A percentile compares a stretch with the other conserved stretches of the same genome.
Evolutionary conservation across 2,113 vertebrate species (phyloP).

Genomic region (Strix aluco): DNA sequence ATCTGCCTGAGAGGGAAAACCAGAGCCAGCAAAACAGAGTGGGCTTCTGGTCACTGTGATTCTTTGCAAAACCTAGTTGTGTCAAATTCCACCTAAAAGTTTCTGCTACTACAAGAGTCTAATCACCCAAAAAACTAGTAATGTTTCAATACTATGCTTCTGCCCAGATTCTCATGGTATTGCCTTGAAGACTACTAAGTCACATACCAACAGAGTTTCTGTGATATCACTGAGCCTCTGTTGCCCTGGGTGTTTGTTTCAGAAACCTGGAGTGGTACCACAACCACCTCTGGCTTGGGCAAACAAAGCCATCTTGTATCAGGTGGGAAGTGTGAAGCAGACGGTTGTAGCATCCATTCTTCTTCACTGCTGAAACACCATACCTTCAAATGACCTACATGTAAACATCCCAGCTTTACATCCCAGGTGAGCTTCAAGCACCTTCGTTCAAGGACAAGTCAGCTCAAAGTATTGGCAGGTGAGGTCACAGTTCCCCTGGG

Average conservation of each 20-base stretch:
- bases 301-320: rapidly evolving
- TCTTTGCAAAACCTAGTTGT: background rate
- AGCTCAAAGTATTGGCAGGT: background rate
- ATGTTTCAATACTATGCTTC: background rate
- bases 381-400: rapidly evolving
- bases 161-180: background rate
- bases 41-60: background rate
- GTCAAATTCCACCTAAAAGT: background rate
- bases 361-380: background rate
- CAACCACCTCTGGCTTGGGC: background rate
- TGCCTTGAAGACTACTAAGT: background rate
- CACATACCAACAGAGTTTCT: background rate
- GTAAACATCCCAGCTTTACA: background rate
- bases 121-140: background rate
- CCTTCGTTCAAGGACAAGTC: background rate
- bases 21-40: background rate
- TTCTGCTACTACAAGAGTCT: background rate
- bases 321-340: background rate
- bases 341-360: background rate
- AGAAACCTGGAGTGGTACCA: background rate
- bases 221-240: background rate
- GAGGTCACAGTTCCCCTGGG: background rate
- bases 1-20: background rate
- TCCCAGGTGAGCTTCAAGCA: background rate
- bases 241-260: background rate